A percentile compares a stretch with the other conserved stretches of the same genome.
These are phyloP conservation scores for Thrips palmi DNA, from an alignment of 1,140 invertebrate genomes.

Conservation along the genomic window DNA sequence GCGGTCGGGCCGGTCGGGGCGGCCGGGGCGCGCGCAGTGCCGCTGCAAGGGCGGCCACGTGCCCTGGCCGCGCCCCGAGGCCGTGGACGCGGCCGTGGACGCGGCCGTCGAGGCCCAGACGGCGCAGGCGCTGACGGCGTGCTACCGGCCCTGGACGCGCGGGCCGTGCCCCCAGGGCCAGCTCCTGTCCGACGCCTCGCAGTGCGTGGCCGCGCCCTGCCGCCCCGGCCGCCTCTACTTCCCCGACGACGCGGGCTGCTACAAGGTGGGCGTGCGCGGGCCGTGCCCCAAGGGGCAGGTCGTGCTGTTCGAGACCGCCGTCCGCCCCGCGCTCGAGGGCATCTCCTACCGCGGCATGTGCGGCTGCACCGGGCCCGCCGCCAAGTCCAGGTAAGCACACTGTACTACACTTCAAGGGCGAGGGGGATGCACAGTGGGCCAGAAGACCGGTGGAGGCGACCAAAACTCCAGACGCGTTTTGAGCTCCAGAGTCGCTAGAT, in stretches of 20 bases:
- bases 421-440: too few relatives aligned
- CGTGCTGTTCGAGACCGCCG: constrained; percentile 52
- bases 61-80: constrained; percentile 35
- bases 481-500: too few relatives aligned
- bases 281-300: constrained; percentile 44
- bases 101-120: too few relatives aligned
- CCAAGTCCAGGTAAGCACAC: too few relatives aligned
- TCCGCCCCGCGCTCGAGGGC: constrained; percentile 48
- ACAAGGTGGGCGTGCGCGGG: constrained; percentile 44
- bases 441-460: too few relatives aligned
- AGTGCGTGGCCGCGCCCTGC: too few relatives aligned
- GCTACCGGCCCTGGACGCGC: constrained; percentile 49
- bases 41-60: constrained; percentile 46
- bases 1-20: constrained; percentile 28
- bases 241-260: constrained; percentile 43
- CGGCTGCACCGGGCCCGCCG: too few relatives aligned
- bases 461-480: too few relatives aligned
- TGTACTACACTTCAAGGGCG: too few relatives aligned
- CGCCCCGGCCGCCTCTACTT: constrained; percentile 50
- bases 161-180: constrained; percentile 46
- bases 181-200: too few relatives aligned
- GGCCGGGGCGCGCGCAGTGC: constrained; percentile 31
- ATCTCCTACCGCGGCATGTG: constrained; percentile 59
- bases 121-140: too few relatives aligned
- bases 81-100: too few relatives aligned